phyloP scores from a whole-genome alignment of 2,797 vertebrate species.

The Gadopsis marmoratus region DNA sequence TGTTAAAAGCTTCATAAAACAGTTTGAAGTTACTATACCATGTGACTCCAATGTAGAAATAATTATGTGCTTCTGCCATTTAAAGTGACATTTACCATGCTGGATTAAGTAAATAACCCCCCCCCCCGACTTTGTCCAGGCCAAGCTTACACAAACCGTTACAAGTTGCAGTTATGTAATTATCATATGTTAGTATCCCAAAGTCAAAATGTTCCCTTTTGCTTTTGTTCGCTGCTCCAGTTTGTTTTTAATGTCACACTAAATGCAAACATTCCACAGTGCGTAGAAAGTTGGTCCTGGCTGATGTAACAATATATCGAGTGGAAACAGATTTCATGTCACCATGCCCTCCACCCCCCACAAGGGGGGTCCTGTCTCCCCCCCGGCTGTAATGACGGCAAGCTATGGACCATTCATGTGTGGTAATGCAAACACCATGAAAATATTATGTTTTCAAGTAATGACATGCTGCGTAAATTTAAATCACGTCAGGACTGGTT shows the following conservation, averaged over 20 bases:
- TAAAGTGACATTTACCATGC: conserved; percentile 45
- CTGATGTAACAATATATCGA: conserved; percentile 16
- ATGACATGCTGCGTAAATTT: conserved; percentile 12
- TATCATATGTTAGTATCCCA: conserved; percentile 10
- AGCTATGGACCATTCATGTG: background rate
- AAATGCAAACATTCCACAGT: conserved; percentile 25
- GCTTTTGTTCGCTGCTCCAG: conserved; percentile 17
- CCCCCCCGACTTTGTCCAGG: conserved; percentile 23
- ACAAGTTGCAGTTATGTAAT: conserved; percentile 9
- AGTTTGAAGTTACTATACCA: conserved; percentile 35
- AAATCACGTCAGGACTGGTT: background rate
- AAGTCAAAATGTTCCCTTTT: background rate
- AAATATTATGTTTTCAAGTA: conserved; percentile 35
- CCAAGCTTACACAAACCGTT: conserved; percentile 22
- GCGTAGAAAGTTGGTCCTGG: conserved; percentile 10
- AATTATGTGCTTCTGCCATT: conserved; percentile 32
- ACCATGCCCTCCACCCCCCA: background rate
- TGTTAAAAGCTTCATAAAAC: conserved; percentile 58
- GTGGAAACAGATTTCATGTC: conserved; percentile 37
- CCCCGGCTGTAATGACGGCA: conserved; percentile 3
- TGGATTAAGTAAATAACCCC: conserved; percentile 48
- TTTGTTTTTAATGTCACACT: conserved; percentile 32
- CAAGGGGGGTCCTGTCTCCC: too few species aligned
- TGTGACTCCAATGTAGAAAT: conserved; percentile 37
- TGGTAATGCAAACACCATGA: background rate